Base-by-base conservation (phyloP, 2,888 invertebrate species). In the Meteorus cinctellus region DNA sequence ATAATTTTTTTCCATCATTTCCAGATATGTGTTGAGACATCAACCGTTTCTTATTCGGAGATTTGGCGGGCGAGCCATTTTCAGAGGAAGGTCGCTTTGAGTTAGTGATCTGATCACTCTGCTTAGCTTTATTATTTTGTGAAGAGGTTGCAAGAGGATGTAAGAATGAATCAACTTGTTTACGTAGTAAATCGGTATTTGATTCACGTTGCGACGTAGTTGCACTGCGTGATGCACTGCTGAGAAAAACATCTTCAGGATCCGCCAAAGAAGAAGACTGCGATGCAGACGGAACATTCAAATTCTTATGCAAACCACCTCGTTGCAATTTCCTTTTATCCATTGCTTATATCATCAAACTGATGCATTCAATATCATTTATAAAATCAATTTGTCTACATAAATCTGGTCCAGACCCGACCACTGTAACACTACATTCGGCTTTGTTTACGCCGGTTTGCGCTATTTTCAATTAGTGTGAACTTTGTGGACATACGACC, bases 161-260 rank as follows among this genome's bases (percentile, higher is more conserved):
- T 1, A 5, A 8, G 0, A 67, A 59, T 59, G 29, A 27, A 51
- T 62, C 59, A 12, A 67, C 60, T 77, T 76, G 76, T 59, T 76
- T 69, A 1, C 77, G 76, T 5, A 79, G 75, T 31, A 72, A 63
- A 27, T 74, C 72, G 10, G 79, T 67, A 51, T 78, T 81, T 1
- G 79, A 81, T 0, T 76, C 1, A 59, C 65, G 69, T 24, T 76
- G 76, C 0, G 80, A 76, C 29, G 29, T n/a, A n/a, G 16, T 55
- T 34, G 67, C 62, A 59, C 65, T 75, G 14, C 65, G 10, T 60
- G 79, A 68, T 5, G 74, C 48, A 74, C 41, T 29, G 10, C 45
- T 70, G 55, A 67, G 8, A 51, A 69, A 60, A 31, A 63, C 29
- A 63, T 63, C 63, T n/a, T 34, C 62, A 16, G n/a, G 14, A 34